Percentiles rank a stretch among this genome's conserved stretches.
These are phyloP conservation scores for Brachyhypopomus occidentalis DNA, from an alignment of 2,113 vertebrate species.

Conservation along the genomic window DNA sequence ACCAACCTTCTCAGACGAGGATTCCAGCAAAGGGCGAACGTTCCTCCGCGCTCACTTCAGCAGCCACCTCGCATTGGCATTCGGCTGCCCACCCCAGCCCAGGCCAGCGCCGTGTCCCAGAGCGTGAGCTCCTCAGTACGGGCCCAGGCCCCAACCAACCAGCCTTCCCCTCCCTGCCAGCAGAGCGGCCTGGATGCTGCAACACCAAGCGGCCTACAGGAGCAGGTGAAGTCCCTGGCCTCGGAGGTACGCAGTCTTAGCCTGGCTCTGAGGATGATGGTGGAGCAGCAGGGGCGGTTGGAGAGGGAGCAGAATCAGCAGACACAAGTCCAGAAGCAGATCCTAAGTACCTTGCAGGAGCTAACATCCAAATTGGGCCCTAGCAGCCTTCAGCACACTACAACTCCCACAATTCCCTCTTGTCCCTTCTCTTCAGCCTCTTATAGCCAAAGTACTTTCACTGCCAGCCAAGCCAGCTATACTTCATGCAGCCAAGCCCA, in stretches of 20 bases:
- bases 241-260: constrained; percentile 75
- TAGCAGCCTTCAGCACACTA: constrained; percentile 62
- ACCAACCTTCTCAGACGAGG: constrained; percentile 52
- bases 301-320: constrained; percentile 81
- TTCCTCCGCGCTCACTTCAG: constrained; percentile 56
- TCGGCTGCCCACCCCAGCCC: constrained; percentile 60
- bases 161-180: constrained; percentile 56
- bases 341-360: constrained; percentile 79
- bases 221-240: constrained; percentile 76
- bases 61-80: constrained; percentile 65
- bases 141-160: constrained; percentile 55
- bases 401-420: constrained; percentile 56
- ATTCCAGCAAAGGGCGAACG: constrained; percentile 61
- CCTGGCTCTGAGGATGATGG: constrained; percentile 72
- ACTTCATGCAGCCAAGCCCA: constrained; percentile 68
- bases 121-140: constrained; percentile 40
- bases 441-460: constrained; percentile 72
- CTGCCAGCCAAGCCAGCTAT: constrained; percentile 53
- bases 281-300: constrained; percentile 75
- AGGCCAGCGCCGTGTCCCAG: constrained; percentile 50
- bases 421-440: constrained; percentile 64
- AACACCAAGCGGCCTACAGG: constrained; percentile 49
- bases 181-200: constrained; percentile 54
- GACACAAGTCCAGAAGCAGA: constrained; percentile 82
- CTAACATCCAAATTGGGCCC: constrained; percentile 66